These are phyloP conservation scores for Micronycteris hirsuta DNA, from an alignment of 2,113 vertebrate genomes.

Conservation along the genomic window DNA sequence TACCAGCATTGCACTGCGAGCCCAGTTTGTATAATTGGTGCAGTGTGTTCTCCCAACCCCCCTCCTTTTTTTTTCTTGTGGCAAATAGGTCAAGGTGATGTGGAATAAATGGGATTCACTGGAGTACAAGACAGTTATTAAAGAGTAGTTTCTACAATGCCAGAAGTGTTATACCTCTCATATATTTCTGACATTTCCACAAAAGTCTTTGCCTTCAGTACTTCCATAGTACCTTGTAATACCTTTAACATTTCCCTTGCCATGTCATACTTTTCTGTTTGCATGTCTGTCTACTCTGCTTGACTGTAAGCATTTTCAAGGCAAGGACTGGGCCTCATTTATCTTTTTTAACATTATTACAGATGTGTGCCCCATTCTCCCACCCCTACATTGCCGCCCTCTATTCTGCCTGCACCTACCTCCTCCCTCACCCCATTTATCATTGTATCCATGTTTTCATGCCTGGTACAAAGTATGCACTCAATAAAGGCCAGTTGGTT, in stretches of 20 bases:
- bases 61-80: background rate
- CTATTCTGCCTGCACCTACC: no score
- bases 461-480: background rate
- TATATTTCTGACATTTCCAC: background rate
- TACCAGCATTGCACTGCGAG: slow-evolving; percentile 73
- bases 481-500: background rate
- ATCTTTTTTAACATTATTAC: background rate
- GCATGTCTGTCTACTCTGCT: background rate
- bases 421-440: background rate
- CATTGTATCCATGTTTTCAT: background rate
- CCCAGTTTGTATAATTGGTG: slow-evolving; percentile 58
- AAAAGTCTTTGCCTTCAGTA: background rate
- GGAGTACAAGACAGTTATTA: background rate
- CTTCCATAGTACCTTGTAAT: background rate
- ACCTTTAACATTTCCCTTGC: background rate
- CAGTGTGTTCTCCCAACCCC: background rate
- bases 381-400: no score
- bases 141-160: background rate
- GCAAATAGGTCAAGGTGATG: slow-evolving; percentile 65
- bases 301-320: background rate
- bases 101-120: slow-evolving; percentile 48
- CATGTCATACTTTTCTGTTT: background rate
- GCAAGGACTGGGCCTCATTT: background rate
- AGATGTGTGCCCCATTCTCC: no score
- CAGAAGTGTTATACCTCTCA: background rate